A percentile compares a stretch with the other conserved stretches of the same genome.
Evolutionary conservation across 2,797 vertebrate species (phyloP).

Genomic region (Lagodon rhomboides): DNA sequence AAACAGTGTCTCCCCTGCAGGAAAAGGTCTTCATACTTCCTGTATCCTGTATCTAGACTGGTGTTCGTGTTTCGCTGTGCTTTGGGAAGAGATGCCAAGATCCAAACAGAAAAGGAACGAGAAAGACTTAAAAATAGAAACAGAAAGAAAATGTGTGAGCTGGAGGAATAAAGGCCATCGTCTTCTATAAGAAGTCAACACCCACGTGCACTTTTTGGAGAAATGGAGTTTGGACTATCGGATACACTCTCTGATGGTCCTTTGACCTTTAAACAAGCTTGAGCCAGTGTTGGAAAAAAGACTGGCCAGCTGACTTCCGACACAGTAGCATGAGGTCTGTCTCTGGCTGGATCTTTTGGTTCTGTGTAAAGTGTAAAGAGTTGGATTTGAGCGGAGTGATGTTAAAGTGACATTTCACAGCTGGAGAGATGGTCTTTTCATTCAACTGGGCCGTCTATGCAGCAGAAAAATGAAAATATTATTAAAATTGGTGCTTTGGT

Average conservation of each 20-base stretch:
- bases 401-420: too few species aligned
- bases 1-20: background rate
- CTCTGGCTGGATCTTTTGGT: background rate
- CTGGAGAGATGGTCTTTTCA: too few species aligned
- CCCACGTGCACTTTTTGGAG: background rate
- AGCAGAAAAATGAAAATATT: too few species aligned
- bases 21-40: background rate
- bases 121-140: slow-evolving; percentile 31
- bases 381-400: background rate
- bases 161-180: slow-evolving; percentile 14
- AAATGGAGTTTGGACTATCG: background rate
- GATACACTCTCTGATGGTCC: background rate
- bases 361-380: background rate
- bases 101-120: background rate
- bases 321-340: background rate
- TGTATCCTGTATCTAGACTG: background rate
- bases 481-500: too few species aligned
- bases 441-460: too few species aligned
- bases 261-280: slow-evolving; percentile 45
- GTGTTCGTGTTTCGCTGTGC: background rate
- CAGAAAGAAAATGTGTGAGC: background rate
- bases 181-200: background rate
- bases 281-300: background rate
- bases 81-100: background rate
- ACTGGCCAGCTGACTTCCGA: background rate